Evolutionary conservation across 2,888 invertebrate species (phyloP), one percentile per base, ranked within the genome.

Genomic region (Spatulosminthurus flaviceps): DNA sequence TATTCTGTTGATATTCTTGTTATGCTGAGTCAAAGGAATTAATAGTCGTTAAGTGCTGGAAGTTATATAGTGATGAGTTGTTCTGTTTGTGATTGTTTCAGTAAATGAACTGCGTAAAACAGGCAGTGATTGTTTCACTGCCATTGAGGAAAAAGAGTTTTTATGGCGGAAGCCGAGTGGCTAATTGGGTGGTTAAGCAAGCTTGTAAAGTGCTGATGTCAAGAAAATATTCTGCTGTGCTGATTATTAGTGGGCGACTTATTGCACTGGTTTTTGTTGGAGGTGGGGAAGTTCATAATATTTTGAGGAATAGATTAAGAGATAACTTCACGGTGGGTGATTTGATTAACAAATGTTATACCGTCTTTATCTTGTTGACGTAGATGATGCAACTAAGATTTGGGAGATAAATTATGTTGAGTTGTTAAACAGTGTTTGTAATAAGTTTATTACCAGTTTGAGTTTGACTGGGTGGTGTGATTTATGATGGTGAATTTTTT

Each of bases 281-380:
- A n/a, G 2, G 1, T 51, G 34, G 16, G 51, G 51, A 51, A 13
- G 51, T 51, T 51, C n/a, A n/a, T n/a, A n/a, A n/a, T 51, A 13
- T n/a, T 19, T n/a, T 51, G 5, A 13, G 41, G 13, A 41, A 41
- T 41, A 41, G 41, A 41, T 41, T n/a, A 34, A 34, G 9, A 34
- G 34, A 34, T 51, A 51, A 19, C 51, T 51, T 51, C 51, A 51
- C 51, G 51, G 19, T 13, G 19, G n/a, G 51, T 51, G 51, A 51
- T 51, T 51, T 51, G 51, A 51, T 51, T 51, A 51, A 51, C 51
- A 41, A 41, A 51, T 51, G 51, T 51, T 51, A n/a, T 2, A 51
- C 5, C 51, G 16, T 13, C 16, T 19, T 51, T 51, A 19, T 51
- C n/a, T 51, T 11, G 4, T 19, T 2, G 51, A 2, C 16, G 51